These are phyloP conservation scores for Dicrurus megarhynchus DNA, from an alignment of 2,113 vertebrate species.

Conservation along the genomic window DNA sequence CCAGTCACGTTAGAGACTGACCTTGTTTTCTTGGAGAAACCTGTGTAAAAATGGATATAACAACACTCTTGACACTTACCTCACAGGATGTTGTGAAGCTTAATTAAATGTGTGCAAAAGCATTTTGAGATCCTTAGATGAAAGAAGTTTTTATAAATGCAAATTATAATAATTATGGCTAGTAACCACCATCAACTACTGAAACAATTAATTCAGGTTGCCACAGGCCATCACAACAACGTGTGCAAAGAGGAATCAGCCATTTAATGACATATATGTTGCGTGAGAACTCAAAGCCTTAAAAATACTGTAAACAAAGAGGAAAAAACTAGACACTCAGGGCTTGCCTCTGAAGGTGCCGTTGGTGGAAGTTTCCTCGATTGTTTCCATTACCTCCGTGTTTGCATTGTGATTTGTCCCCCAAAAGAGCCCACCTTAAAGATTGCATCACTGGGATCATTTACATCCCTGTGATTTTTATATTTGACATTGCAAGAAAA, in stretches of 20 bases:
- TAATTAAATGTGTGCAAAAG: constrained; percentile 61
- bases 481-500: background rate
- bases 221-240: constrained; percentile 53
- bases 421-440: background rate
- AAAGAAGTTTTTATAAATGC: constrained; percentile 68
- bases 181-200: constrained; percentile 59
- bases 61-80: constrained; percentile 50
- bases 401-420: accelerated
- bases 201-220: constrained; percentile 67
- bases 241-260: constrained; percentile 46
- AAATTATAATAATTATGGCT: constrained; percentile 63
- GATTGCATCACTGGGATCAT: background rate
- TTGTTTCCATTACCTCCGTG: accelerated
- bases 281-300: constrained; percentile 41
- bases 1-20: background rate
- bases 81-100: constrained; percentile 65
- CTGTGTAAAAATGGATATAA: constrained; percentile 46
- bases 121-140: constrained; percentile 63
- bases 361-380: background rate
- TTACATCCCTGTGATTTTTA: background rate
- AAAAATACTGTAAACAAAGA: constrained; percentile 15
- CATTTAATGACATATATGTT: constrained; percentile 36
- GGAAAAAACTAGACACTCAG: background rate
- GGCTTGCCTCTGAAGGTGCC: background rate
- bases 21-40: constrained; percentile 53